phyloP scores from a whole-genome alignment of 1,140 invertebrate species.

The Polypedilum vanderplanki region DNA sequence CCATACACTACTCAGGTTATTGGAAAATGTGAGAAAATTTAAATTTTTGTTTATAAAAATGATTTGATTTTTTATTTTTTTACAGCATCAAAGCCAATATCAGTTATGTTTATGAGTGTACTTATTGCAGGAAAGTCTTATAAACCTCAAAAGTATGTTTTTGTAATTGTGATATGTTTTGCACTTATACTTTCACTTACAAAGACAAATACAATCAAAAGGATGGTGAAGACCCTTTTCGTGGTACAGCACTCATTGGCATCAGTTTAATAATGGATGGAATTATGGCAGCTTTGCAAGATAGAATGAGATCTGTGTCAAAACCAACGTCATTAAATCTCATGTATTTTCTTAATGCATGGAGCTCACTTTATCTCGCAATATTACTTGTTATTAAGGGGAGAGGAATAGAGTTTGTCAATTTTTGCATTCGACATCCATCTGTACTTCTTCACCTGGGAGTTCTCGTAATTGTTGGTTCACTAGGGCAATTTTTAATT shows the following conservation, averaged over 20 bases:
- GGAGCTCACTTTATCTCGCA: not conserved
- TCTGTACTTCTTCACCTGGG: not conserved
- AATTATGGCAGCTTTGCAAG: not conserved
- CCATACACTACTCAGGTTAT: not conserved
- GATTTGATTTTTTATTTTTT: not conserved
- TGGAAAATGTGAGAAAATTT: not conserved
- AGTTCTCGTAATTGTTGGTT: not conserved
- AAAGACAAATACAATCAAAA: not conserved
- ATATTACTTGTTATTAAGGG: not conserved
- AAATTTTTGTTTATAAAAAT: not conserved
- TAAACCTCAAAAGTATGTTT: not conserved
- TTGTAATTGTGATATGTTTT: not conserved
- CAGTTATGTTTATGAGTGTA: not conserved
- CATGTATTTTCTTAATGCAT: not conserved
- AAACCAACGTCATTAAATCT: slow-evolving; percentile 16
- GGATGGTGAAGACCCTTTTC: not conserved
- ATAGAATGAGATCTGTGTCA: not conserved
- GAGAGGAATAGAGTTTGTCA: not conserved
- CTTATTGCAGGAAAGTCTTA: not conserved
- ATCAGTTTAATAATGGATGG: slow-evolving; percentile 24
- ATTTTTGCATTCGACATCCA: not conserved
- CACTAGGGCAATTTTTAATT: slow-evolving; percentile 10
- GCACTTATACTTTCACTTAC: not conserved
- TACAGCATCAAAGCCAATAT: slow-evolving; percentile 3
- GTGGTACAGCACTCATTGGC: not conserved